These are phyloP conservation scores for Synergus umbraculus DNA, from an alignment of 2,888 invertebrate species.

Conservation along the genomic window DNA sequence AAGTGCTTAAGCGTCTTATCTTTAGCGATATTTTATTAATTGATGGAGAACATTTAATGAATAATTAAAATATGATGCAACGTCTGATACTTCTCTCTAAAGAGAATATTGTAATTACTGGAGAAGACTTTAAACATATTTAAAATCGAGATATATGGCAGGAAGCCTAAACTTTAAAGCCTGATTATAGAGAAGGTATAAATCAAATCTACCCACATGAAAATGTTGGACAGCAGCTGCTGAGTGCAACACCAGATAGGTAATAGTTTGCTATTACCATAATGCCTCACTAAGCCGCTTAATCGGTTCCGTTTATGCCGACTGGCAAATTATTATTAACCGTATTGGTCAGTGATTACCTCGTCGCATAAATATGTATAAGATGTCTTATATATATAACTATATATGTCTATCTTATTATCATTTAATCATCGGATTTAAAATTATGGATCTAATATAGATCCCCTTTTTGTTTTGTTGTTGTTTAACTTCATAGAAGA, in stretches of 20 bases:
- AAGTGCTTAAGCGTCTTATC: neutral
- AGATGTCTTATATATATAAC: neutral
- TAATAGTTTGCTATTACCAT: constrained; percentile 71
- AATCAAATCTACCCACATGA: neutral
- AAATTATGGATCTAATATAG: too few species aligned
- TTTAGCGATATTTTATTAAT: neutral
- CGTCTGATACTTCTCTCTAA: neutral
- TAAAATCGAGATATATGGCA: too few species aligned
- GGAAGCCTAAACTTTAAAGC: neutral
- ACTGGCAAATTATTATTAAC: constrained; percentile 74
- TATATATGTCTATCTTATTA: too few species aligned
- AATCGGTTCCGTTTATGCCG: constrained; percentile 73
- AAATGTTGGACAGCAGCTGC: constrained; percentile 43
- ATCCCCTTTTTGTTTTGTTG: neutral
- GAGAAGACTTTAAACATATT: too few species aligned
- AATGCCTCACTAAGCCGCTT: constrained; percentile 70
- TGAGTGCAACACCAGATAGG: constrained; percentile 44
- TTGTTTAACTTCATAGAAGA: too few species aligned
- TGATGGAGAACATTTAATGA: neutral
- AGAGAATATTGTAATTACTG: too few species aligned
- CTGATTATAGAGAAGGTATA: neutral
- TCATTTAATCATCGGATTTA: too few species aligned
- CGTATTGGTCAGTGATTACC: constrained; percentile 66
- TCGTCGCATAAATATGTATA: neutral
- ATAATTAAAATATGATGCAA: neutral